Evolutionary conservation across 2,888 invertebrate species (phyloP).

Genomic region (Lithosia quadra): DNA sequence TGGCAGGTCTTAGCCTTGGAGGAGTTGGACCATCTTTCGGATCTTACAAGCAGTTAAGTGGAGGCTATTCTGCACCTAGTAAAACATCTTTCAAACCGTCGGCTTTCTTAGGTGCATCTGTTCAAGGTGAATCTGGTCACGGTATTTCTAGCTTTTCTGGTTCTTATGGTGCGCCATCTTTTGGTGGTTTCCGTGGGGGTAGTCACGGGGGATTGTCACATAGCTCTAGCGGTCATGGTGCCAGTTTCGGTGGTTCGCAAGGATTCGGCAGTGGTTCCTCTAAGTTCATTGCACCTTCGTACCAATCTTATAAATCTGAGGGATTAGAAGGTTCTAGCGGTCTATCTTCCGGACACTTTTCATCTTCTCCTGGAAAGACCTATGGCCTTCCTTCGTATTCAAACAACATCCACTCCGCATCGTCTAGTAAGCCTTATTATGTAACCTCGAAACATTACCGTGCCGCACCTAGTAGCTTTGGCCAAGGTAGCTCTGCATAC

Average conservation of each 20-base stretch:
- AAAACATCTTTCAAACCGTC: slow-evolving; percentile 82
- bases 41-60: slow-evolving; percentile 65
- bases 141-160: slow-evolving; percentile 67
- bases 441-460: slow-evolving; percentile 63
- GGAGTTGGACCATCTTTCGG: slow-evolving; percentile 56
- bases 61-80: slow-evolving; percentile 65
- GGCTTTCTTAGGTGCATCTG: slow-evolving; percentile 76
- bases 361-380: slow-evolving; percentile 70
- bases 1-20: slow-evolving; percentile 37
- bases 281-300: slow-evolving; percentile 69
- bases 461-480: slow-evolving; percentile 62
- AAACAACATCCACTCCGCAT: slow-evolving; percentile 67
- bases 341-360: slow-evolving; percentile 71
- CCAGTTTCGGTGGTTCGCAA: slow-evolving; percentile 66
- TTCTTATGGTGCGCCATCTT: slow-evolving; percentile 68
- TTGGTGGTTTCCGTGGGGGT: slow-evolving; percentile 57
- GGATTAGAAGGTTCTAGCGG: slow-evolving; percentile 70
- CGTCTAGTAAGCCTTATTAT: slow-evolving; percentile 74
- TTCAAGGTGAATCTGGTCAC: slow-evolving; percentile 70
- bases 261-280: slow-evolving; percentile 68
- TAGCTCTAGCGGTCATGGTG: slow-evolving; percentile 42
- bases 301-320: slow-evolving; percentile 69
- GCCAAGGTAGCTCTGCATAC: slow-evolving; percentile 72
- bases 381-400: slow-evolving; percentile 72
- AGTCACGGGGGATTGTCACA: slow-evolving; percentile 54